Conservation (phyloP, 1,140 invertebrate species). For the Uloborus diversus region DNA sequence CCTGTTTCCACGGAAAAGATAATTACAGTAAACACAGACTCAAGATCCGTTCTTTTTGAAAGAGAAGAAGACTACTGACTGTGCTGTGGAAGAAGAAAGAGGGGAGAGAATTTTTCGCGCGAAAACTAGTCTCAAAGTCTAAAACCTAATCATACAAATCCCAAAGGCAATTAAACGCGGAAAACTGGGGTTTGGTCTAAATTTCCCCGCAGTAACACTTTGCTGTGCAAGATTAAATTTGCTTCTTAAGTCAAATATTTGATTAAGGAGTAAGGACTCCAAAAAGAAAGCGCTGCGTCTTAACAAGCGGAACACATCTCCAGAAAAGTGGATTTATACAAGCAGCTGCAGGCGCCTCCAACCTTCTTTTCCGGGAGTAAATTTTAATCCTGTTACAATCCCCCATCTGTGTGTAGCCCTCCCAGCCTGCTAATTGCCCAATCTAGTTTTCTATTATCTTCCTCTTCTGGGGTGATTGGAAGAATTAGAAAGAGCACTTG, state of each 20-base stretch:
- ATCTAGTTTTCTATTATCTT: constrained; percentile 56
- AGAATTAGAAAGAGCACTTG: constrained; percentile 34
- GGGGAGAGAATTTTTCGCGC: constrained; percentile 41
- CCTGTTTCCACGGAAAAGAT: constrained; percentile 40
- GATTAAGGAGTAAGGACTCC: constrained; percentile 37
- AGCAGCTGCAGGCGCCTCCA: constrained; percentile 34
- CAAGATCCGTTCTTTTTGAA: constrained; percentile 16
- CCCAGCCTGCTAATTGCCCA: constrained; percentile 50
- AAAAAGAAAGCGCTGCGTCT: constrained; percentile 37
- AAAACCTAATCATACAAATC: constrained; percentile 56
- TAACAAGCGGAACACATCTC: constrained; percentile 32
- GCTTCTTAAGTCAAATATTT: constrained; percentile 57
- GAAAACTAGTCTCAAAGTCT: constrained; percentile 51
- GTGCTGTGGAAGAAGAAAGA: background rate
- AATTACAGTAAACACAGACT: constrained; percentile 50
- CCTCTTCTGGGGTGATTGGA: constrained; percentile 37
- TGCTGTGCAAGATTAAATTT: constrained; percentile 48
- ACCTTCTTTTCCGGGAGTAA: constrained; percentile 39
- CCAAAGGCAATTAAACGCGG: constrained; percentile 53
- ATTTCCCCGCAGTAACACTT: constrained; percentile 50
- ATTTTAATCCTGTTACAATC: constrained; percentile 52
- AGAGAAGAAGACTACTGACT: constrained; percentile 25
- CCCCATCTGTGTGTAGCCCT: constrained; percentile 23
- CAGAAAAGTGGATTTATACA: constrained; percentile 54
- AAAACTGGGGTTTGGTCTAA: constrained; percentile 55